Percentiles rank a stretch among this genome's conserved stretches.
Conservation (phyloP, 2,113 vertebrate species). For the Hydrolagus affinis region DNA sequence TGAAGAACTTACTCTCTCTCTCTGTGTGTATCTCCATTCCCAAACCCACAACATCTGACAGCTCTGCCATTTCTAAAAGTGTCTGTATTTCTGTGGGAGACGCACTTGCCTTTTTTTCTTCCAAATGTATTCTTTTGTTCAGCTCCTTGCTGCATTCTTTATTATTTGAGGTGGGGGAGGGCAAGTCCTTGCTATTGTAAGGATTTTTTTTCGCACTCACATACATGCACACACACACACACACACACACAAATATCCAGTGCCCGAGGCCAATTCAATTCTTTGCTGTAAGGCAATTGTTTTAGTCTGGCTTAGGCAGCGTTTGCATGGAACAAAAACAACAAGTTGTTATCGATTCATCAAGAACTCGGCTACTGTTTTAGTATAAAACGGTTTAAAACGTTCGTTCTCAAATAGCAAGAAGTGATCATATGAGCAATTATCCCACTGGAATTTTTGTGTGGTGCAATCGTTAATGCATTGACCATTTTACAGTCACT, state of each 20-base stretch:
- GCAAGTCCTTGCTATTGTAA: constrained; percentile 1
- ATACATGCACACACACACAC: too few relatives aligned
- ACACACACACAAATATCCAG: background rate
- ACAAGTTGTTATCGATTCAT: background rate
- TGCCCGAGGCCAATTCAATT: constrained; percentile 26
- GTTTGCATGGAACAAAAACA: background rate
- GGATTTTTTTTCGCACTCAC: too few relatives aligned
- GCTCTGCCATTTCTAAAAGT: background rate
- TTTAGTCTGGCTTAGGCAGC: background rate
- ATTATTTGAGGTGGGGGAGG: background rate
- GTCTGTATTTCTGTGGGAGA: background rate
- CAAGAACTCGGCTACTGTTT: background rate
- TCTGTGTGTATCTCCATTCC: background rate
- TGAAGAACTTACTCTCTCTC: background rate
- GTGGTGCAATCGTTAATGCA: too few relatives aligned
- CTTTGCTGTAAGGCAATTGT: constrained; percentile 6
- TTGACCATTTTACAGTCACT: too few relatives aligned
- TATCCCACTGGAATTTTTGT: too few relatives aligned
- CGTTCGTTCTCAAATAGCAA: background rate
- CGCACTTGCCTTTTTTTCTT: background rate
- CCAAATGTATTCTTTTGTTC: background rate
- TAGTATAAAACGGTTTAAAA: background rate
- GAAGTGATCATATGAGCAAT: background rate
- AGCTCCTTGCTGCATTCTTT: background rate
- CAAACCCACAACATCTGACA: background rate